phyloP scores from a whole-genome alignment of 37 sponge, comb jelly and placozoan species.

The Petrosia ficiformis region DNA sequence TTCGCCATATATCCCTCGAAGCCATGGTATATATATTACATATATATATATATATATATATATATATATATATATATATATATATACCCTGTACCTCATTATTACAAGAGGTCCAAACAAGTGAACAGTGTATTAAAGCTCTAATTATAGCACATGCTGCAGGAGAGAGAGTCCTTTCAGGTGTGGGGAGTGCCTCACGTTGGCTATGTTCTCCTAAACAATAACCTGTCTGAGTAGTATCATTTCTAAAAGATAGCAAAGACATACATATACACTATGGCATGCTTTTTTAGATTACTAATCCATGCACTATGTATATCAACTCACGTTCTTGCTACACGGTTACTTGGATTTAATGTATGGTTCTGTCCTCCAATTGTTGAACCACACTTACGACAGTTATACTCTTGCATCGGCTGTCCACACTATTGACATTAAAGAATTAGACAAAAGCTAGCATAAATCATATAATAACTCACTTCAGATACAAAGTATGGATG shows the following conservation, averaged over 20 bases:
- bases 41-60: too few relatives aligned
- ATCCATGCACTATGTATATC: not conserved
- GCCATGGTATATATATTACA: too few relatives aligned
- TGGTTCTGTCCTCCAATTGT: constrained; percentile 52
- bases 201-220: constrained; percentile 25
- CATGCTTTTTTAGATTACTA: not conserved
- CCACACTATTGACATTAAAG: constrained; percentile 36
- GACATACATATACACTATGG: not conserved
- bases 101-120: constrained; percentile 53
- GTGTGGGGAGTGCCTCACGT: constrained; percentile 23
- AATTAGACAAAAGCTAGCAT: not conserved
- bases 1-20: too few relatives aligned
- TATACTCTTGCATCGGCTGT: constrained; percentile 12
- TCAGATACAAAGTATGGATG: constrained; percentile 54
- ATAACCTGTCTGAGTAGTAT: constrained; percentile 68
- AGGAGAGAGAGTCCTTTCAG: constrained; percentile 59
- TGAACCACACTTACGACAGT: constrained; percentile 40
- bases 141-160: constrained; percentile 56
- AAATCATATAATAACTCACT: constrained; percentile 20
- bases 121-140: constrained; percentile 62
- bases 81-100: too few relatives aligned
- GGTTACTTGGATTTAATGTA: constrained; percentile 15
- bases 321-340: constrained; percentile 40
- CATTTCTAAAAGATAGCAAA: constrained; percentile 41
- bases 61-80: too few relatives aligned